These are phyloP conservation scores for Elysia chlorotica DNA, from an alignment of 1,140 invertebrate species.

Conservation along the genomic window DNA sequence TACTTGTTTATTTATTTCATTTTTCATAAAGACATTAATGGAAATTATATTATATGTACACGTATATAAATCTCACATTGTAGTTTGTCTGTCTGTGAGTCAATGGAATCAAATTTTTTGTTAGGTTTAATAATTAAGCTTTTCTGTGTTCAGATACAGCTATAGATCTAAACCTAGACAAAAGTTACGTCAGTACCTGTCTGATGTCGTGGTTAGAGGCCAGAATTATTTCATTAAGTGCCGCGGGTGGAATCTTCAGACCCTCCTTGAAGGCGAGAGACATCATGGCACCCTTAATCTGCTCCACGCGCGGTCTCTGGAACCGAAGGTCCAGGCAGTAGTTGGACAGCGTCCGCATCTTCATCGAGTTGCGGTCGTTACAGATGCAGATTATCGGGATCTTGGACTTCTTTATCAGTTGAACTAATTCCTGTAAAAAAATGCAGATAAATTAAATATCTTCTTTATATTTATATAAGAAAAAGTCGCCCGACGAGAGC, in stretches of 20 bases:
- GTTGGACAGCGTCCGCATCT: constrained; percentile 91
- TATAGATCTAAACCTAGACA: too few relatives aligned
- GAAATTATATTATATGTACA: too few relatives aligned
- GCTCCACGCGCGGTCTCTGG: constrained; percentile 82
- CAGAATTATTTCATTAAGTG: constrained; percentile 81
- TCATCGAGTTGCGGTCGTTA: constrained; percentile 92
- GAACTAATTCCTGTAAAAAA: constrained; percentile 90
- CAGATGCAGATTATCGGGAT: constrained; percentile 98
- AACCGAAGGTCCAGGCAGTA: constrained; percentile 94
- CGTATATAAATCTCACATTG: too few relatives aligned
- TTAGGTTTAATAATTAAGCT: too few relatives aligned
- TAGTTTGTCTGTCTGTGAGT: too few relatives aligned
- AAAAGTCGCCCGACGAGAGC: too few relatives aligned
- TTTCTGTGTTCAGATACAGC: too few relatives aligned
- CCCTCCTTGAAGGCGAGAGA: constrained; percentile 91
- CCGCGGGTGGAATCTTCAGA: constrained; percentile 75
- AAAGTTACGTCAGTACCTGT: constrained; percentile 76
- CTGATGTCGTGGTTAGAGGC: constrained; percentile 92
- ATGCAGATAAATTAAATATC: too few relatives aligned
- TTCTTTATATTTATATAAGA: too few relatives aligned
- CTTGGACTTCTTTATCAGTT: constrained; percentile 86
- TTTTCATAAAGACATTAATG: too few relatives aligned
- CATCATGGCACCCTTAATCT: constrained; percentile 91
- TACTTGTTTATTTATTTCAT: too few relatives aligned
- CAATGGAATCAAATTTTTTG: too few relatives aligned